phyloP scores from a whole-genome alignment of 1,140 invertebrate genomes.

The Heliconius hewitsoni region DNA sequence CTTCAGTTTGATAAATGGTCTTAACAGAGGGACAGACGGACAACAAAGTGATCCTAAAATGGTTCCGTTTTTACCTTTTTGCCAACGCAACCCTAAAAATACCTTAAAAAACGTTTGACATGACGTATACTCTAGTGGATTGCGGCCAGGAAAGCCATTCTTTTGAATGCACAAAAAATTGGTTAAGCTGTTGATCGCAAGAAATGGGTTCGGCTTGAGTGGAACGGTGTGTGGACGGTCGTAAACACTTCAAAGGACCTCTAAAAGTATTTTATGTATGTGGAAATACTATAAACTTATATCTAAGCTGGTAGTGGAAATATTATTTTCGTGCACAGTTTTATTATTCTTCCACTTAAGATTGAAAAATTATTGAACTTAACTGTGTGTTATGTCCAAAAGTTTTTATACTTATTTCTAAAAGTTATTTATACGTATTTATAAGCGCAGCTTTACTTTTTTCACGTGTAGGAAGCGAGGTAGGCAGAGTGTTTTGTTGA shows the following conservation, averaged over 20 bases:
- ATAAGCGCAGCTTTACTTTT: no score
- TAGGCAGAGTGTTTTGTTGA: no score
- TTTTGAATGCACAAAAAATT: not conserved
- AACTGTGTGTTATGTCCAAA: no score
- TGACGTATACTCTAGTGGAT: not conserved
- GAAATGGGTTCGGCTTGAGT: slow-evolving; percentile 9
- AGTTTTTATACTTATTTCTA: no score
- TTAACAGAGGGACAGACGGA: no score
- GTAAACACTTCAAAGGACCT: slow-evolving; percentile 8
- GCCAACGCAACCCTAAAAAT: no score
- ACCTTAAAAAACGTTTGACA: not conserved
- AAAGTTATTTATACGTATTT: no score
- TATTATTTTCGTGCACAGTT: not conserved
- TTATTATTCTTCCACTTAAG: not conserved
- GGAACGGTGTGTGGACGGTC: slow-evolving; percentile 4
- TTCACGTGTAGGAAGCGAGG: no score
- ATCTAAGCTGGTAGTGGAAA: not conserved
- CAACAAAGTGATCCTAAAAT: no score
- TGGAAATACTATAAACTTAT: not conserved
- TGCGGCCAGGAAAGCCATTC: slow-evolving; percentile 6
- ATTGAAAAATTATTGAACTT: no score
- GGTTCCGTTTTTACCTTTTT: no score
- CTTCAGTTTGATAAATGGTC: no score
- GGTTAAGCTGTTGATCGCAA: slow-evolving; percentile 10
- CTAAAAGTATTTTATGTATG: slow-evolving; percentile 7